Evolutionary conservation across 1,140 invertebrate genomes (phyloP), one percentile per base, ranked within the genome.

Genomic region (Heliothis virescens): DNA sequence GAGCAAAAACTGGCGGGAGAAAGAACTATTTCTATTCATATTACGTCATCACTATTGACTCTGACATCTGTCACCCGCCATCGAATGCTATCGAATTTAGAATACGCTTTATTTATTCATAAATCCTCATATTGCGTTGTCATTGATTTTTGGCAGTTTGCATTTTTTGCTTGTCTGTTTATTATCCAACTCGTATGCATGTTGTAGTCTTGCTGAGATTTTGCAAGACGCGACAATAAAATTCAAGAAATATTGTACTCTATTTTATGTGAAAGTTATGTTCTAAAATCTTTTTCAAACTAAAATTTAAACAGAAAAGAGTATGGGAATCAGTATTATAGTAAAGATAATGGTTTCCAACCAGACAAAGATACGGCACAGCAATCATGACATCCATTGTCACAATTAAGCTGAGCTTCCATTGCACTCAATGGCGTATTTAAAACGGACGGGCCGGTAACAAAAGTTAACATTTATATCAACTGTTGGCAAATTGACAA

Each of bases 401-500:
- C 57, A 3, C 57, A 3, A 26, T 59, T 59, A 59, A 59, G 57
- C 57, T 26, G 57, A 13, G 52, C 13, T 60, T 60, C 2, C 29
- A 55, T 55, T 59, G 53, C 29, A 9, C 12, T 41, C 29, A 9
- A 26, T 12, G 7, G 13, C 48, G 21, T 29, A 41, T 69, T 62
- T 62, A 50, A 74, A 74, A 41, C 15, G n/a, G 9, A 57, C 29
- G 26, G 15, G 48, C 47, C 48, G 47, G 52, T n/a, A 50, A 75
- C 72, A 75, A 48, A 29, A 50, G 52, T 53, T 50, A 50, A 53
- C 48, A 55, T 77, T 67, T 77, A 41, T 77, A 67, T 77, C 60
- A 67, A 77, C 72, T 77, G 74, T 77, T 77, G 60, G 62, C 21
- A 63, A 77, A 77, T 77, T 77, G 74, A 41, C 74, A 77, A 77